Evolutionary conservation across 1,140 invertebrate species (phyloP).

Genomic region (Microplitis demolitor): DNA sequence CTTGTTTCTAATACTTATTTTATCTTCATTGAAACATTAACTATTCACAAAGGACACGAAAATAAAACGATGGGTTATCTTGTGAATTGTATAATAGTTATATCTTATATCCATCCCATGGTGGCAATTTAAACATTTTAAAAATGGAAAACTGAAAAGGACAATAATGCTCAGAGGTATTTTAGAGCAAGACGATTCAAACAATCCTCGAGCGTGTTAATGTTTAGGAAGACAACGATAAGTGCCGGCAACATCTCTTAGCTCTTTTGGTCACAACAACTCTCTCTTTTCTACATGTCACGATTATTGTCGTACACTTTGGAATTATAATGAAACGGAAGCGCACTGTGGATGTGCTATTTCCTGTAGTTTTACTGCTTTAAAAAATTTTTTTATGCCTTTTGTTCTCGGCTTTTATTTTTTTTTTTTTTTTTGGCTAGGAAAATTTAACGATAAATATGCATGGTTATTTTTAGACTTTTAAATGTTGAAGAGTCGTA

Average conservation of each 20-base stretch:
- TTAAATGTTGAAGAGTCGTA: too few relatives aligned
- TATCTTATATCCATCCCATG: background rate
- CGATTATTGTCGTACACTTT: background rate
- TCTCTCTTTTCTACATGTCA: background rate
- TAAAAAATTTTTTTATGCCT: background rate
- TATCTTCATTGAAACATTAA: background rate
- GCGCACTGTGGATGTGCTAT: background rate
- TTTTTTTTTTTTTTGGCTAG: background rate
- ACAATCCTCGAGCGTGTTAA: too few relatives aligned
- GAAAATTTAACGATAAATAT: too few relatives aligned
- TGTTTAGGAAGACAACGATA: too few relatives aligned
- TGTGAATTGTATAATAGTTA: background rate
- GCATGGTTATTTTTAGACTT: too few relatives aligned
- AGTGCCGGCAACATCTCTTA: background rate
- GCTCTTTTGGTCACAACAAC: background rate
- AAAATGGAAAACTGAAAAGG: background rate
- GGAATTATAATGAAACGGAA: constrained; percentile 8
- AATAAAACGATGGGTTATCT: constrained; percentile 4
- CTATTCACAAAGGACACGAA: background rate
- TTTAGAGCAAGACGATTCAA: background rate
- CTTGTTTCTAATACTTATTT: background rate
- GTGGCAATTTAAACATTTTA: background rate
- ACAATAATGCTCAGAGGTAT: background rate
- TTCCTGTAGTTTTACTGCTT: background rate
- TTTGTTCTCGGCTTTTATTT: background rate